A percentile compares a stretch with the other conserved stretches of the same genome.
phyloP scores from a whole-genome alignment of 2,113 vertebrate species.

The Acanthochromis polyacanthus region DNA sequence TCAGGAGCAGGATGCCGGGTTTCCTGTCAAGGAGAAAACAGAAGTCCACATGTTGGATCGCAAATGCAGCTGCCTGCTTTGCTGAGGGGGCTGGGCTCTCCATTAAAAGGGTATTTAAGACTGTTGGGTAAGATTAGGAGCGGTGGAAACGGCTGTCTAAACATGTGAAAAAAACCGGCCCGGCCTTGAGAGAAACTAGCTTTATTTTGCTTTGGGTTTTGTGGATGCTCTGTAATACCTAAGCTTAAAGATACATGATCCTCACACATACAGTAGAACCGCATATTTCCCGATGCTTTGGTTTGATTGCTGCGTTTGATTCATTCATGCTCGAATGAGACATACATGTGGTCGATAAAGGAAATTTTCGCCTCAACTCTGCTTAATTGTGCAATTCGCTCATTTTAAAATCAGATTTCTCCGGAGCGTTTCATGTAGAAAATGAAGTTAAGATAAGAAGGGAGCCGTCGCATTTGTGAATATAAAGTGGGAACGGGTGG shows the following conservation, averaged over 20 bases:
- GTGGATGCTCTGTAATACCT: constrained; percentile 47
- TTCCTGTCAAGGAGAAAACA: constrained; percentile 70
- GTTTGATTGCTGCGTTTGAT: constrained; percentile 36
- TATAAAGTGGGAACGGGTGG: constrained; percentile 34
- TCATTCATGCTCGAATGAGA: background rate
- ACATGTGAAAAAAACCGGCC: constrained; percentile 72
- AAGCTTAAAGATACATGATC: constrained; percentile 18
- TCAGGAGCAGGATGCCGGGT: constrained; percentile 69
- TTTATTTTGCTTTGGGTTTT: constrained; percentile 67
- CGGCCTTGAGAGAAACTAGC: constrained; percentile 34
- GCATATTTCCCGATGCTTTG: constrained; percentile 9
- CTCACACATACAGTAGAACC: constrained; percentile 7
- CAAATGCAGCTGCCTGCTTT: constrained; percentile 50
- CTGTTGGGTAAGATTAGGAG: constrained; percentile 56
- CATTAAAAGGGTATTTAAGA: constrained; percentile 71
- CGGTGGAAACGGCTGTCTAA: constrained; percentile 78
- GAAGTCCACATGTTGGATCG: constrained; percentile 50
- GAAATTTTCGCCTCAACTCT: constrained; percentile 12
- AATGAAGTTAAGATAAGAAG: constrained; percentile 50
- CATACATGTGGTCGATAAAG: background rate
- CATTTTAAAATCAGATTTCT: constrained; percentile 33
- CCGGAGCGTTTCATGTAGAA: constrained; percentile 43
- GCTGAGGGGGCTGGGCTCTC: constrained; percentile 32
- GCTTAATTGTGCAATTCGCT: constrained; percentile 28
- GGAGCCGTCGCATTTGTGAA: constrained; percentile 18